A percentile compares a stretch with the other conserved stretches of the same genome.
phyloP scores from a whole-genome alignment of 2,888 invertebrate genomes.

The Nebria brevicollis region DNA sequence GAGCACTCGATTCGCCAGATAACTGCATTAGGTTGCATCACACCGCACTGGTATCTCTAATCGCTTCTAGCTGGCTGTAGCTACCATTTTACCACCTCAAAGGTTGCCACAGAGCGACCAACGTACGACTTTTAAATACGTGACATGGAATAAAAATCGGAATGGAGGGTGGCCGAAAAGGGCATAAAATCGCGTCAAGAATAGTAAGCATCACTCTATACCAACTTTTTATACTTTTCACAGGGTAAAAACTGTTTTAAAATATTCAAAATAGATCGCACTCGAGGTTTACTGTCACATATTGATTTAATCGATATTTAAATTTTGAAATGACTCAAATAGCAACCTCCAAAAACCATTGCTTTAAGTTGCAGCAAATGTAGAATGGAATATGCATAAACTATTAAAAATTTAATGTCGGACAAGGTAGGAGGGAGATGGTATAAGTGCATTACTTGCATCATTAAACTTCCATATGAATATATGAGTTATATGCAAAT shows the following conservation, averaged over 20 bases:
- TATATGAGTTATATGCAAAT: neutral
- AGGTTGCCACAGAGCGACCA: constrained; percentile 47
- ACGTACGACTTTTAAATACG: constrained; percentile 51
- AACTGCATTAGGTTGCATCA: constrained; percentile 36
- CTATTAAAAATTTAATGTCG: neutral
- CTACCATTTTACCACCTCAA: constrained; percentile 27
- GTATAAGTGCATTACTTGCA: neutral
- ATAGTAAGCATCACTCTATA: constrained; percentile 46
- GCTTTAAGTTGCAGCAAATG: neutral
- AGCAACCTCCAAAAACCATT: neutral
- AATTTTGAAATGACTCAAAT: neutral
- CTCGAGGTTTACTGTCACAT: neutral
- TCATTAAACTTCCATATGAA: neutral
- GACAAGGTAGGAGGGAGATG: too few species aligned
- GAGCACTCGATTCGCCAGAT: constrained; percentile 10
- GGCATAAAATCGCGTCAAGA: constrained; percentile 49
- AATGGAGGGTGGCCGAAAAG: constrained; percentile 48
- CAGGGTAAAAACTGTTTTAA: too few species aligned
- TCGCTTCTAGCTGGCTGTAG: constrained; percentile 4
- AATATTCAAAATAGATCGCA: neutral
- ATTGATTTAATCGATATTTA: neutral
- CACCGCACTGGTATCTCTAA: constrained; percentile 12
- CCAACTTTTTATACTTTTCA: neutral
- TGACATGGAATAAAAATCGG: constrained; percentile 50
- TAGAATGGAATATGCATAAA: neutral